These are phyloP conservation scores for Channa argus DNA, from an alignment of 2,113 vertebrate species.

Conservation along the genomic window DNA sequence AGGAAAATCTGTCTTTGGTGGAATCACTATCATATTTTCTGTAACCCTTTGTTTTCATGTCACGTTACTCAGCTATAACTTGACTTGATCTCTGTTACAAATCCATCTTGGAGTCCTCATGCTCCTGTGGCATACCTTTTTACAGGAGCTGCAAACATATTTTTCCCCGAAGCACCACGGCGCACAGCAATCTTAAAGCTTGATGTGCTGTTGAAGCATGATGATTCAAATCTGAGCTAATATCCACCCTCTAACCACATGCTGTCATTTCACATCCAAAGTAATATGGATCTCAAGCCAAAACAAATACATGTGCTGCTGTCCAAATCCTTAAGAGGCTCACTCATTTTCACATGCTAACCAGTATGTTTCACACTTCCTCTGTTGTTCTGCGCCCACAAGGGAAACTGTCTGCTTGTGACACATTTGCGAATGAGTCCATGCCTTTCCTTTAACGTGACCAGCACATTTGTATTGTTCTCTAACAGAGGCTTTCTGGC, in stretches of 20 bases:
- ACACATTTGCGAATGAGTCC: constrained; percentile 6
- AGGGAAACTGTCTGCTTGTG: constrained; percentile 21
- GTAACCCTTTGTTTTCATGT: not conserved
- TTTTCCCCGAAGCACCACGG: not conserved
- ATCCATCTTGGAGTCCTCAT: too few species aligned
- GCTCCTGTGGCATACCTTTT: constrained; percentile 12
- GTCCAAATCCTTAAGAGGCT: constrained; percentile 36
- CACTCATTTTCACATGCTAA: constrained; percentile 22
- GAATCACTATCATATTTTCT: not conserved
- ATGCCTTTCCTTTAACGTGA: constrained; percentile 27
- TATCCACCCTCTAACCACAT: constrained; percentile 54
- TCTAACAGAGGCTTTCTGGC: constrained; percentile 51
- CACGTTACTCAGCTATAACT: not conserved
- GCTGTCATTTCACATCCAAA: constrained; percentile 53
- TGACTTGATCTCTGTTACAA: not conserved
- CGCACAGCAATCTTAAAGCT: constrained; percentile 9
- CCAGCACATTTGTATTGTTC: constrained; percentile 29
- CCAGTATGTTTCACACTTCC: constrained; percentile 29
- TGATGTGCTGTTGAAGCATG: not conserved
- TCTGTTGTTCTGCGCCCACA: not conserved
- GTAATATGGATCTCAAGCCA: constrained; percentile 27
- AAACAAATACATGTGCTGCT: constrained; percentile 43
- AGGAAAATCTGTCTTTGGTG: not conserved
- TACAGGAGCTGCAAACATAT: not conserved
- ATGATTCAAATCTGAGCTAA: constrained; percentile 28